Evolutionary conservation across 2,888 invertebrate genomes (phyloP), one percentile per base, ranked within the genome.

Genomic region (Coenonympha arcania): DNA sequence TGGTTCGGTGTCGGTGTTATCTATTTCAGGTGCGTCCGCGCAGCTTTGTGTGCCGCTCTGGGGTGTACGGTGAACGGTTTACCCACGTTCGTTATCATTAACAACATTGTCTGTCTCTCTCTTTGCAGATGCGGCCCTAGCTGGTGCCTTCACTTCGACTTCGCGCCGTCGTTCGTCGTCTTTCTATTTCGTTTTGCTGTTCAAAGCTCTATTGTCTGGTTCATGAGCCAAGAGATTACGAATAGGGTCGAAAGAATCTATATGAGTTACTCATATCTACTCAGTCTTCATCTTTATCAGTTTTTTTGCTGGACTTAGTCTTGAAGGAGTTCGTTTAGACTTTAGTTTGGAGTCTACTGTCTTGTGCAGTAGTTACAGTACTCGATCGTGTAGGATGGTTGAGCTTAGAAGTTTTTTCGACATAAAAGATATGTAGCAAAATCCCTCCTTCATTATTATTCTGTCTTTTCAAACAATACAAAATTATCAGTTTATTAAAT

Each of bases 21-120:
- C 68, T 73, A 60, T 78, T 78, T 66, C 78, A 76, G 76, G 66
- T 70, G 61, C 69, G 57, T 59, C 40, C 46, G 68, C 68, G 62
- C 60, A 65, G 79, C 79, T 79, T 78, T 75, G 58, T 78, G 80
- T 80, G 72, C 74, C 48, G 65, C 70, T 58, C 54, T 67, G 68
- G 71, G 66, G 66, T n/a, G n/a, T 59, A 65, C 62, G 81, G 85
- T 83, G 75, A 72, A 73, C 66, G 78, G 76, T 69, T 60, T 61
- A 13, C 61, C 61, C 62, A 63, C 64, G 61, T 69, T 68, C 61
- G 59, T 59, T 57, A 68, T 65, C 55, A 79, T 70, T 82, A 79
- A 81, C 76, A 68, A 66, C 62, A 53, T 62, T 70, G 66, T 76
- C 74, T 79, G 73, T 85, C 80, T 85, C 82, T 84, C 62, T 84